Evolutionary conservation across 2,888 invertebrate species (phyloP).

Genomic region (Atethmia centrago): DNA sequence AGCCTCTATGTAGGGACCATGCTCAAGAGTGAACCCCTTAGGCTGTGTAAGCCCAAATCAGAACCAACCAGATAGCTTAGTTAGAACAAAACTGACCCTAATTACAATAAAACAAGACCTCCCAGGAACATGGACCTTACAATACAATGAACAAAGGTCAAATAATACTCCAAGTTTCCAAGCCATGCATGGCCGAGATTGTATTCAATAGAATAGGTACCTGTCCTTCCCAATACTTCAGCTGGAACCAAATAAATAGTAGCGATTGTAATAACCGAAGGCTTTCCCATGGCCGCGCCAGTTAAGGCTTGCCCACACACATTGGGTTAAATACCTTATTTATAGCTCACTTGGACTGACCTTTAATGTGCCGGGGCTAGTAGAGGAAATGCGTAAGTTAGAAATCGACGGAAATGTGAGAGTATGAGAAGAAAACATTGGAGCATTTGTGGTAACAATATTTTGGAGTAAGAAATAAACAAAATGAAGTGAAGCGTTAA

Average conservation of each 20-base stretch:
- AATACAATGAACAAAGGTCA: constrained; percentile 58
- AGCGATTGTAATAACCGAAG: constrained; percentile 78
- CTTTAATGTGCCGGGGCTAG: constrained; percentile 72
- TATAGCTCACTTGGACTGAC: constrained; percentile 85
- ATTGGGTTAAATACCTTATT: constrained; percentile 88
- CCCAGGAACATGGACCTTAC: constrained; percentile 60
- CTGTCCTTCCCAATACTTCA: constrained; percentile 66
- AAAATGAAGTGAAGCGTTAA: background rate
- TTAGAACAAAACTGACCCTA: constrained; percentile 55
- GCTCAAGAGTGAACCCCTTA: constrained; percentile 27
- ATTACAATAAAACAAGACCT: constrained; percentile 66
- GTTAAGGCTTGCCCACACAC: constrained; percentile 86
- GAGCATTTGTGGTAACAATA: constrained; percentile 19
- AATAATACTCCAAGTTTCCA: constrained; percentile 53
- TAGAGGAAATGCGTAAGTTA: constrained; percentile 60
- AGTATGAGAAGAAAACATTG: constrained; percentile 34
- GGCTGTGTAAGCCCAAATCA: constrained; percentile 45
- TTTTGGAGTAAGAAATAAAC: background rate
- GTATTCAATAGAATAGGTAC: constrained; percentile 61
- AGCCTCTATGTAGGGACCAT: constrained; percentile 9
- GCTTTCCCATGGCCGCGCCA: constrained; percentile 82
- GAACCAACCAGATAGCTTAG: constrained; percentile 51
- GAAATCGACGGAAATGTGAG: constrained; percentile 57
- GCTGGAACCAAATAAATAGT: constrained; percentile 76
- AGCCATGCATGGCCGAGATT: constrained; percentile 58